These are phyloP conservation scores for Pachycephus smyrnensis DNA, from an alignment of 2,888 invertebrate species.

Conservation along the genomic window DNA sequence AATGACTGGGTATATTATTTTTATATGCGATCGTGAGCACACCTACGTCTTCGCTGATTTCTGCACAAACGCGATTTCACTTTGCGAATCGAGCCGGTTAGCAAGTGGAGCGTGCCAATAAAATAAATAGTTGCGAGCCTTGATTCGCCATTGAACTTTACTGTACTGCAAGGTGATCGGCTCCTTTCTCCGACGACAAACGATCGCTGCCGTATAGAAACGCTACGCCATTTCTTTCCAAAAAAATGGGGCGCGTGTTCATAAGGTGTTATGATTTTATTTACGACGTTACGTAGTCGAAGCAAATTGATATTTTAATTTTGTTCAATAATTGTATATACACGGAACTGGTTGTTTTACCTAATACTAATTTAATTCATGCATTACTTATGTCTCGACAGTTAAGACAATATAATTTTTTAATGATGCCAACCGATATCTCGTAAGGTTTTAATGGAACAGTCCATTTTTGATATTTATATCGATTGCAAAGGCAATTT, in stretches of 20 bases:
- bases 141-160: conserved; percentile 48
- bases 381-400: not conserved
- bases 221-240: not conserved
- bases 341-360: not conserved
- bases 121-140: conserved; percentile 42
- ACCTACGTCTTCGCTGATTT: not conserved
- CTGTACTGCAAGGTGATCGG: not conserved
- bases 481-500: not conserved
- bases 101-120: conserved; percentile 47
- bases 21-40: not conserved
- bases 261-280: not conserved
- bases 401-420: too few species aligned
- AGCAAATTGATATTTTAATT: not conserved
- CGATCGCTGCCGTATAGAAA: not conserved
- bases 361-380: not conserved
- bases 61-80: not conserved
- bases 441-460: not conserved
- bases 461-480: not conserved
- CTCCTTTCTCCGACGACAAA: not conserved
- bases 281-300: not conserved
- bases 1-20: not conserved
- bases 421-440: not conserved
- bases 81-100: conserved; percentile 15
- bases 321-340: not conserved
- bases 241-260: not conserved